phyloP scores from a whole-genome alignment of 2,888 invertebrate species.

The Polyommatus icarus region DNA sequence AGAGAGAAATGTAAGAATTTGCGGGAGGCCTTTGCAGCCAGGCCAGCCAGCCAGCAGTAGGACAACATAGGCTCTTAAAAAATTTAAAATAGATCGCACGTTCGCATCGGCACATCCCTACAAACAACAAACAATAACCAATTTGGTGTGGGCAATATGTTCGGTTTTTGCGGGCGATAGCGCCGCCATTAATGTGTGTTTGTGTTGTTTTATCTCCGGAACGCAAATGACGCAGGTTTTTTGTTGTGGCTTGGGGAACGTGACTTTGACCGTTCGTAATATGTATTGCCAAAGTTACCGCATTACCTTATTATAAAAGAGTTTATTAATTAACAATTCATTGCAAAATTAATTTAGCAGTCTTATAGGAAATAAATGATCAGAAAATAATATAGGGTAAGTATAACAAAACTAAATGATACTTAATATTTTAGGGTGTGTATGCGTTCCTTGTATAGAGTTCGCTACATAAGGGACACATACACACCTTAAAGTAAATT shows the following conservation, averaged over 20 bases:
- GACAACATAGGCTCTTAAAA: no score
- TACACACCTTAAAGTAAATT: no score
- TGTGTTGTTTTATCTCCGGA: conserved; percentile 28
- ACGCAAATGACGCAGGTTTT: conserved; percentile 29
- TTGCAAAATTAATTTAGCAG: neutral
- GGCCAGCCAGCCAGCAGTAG: no score
- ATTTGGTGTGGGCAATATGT: conserved; percentile 41
- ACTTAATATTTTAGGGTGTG: no score
- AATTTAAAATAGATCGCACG: neutral
- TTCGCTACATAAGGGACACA: no score
- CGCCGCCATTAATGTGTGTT: conserved; percentile 23
- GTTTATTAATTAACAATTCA: no score
- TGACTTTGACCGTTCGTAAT: neutral
- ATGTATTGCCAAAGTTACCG: neutral
- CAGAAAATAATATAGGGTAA: no score
- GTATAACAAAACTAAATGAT: no score
- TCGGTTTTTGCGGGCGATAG: conserved; percentile 38
- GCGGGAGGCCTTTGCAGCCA: no score
- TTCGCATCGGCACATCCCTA: neutral
- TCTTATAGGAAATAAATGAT: neutral
- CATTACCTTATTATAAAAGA: no score
- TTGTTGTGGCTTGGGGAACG: neutral
- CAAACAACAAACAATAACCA: conserved; percentile 38
- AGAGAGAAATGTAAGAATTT: no score
- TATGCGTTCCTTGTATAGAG: no score